Conservation (phyloP, 2,113 vertebrate genomes). For the Ardeotis arabs region DNA sequence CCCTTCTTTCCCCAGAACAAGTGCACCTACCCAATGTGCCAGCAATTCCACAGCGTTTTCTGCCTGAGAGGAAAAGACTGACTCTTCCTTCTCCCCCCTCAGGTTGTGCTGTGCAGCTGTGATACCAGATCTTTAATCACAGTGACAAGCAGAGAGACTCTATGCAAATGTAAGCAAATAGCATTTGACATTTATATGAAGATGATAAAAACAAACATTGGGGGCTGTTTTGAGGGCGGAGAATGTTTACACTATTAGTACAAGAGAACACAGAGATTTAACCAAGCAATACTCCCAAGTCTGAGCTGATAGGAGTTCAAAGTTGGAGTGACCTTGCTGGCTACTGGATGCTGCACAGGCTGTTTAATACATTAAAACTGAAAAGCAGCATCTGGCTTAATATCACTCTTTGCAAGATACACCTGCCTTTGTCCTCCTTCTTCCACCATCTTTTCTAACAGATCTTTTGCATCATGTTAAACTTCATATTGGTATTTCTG, state of each 20-base stretch:
- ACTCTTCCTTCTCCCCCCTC: constrained; percentile 4
- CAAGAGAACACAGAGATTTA: constrained; percentile 16
- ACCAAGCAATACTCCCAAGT: background rate
- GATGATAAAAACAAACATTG: constrained; percentile 50
- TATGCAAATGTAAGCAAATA: constrained; percentile 68
- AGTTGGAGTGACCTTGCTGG: constrained; percentile 31
- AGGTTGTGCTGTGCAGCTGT: constrained; percentile 16
- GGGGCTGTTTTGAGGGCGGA: background rate
- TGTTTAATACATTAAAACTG: constrained; percentile 6
- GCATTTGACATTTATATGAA: constrained; percentile 45
- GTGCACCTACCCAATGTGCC: background rate
- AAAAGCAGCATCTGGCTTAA: constrained; percentile 17
- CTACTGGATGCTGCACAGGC: background rate
- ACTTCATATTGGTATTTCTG: background rate
- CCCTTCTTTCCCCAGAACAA: constrained; percentile 4
- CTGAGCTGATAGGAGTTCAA: constrained; percentile 3
- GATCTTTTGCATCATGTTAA: background rate
- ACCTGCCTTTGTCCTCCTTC: background rate
- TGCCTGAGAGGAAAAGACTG: constrained; percentile 10
- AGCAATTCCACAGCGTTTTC: background rate
- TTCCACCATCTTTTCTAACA: background rate
- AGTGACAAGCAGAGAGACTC: constrained; percentile 22
- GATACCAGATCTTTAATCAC: constrained; percentile 38
- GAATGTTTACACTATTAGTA: constrained; percentile 18
- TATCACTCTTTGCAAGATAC: background rate